These are phyloP conservation scores for Torymus tubicola DNA, from an alignment of 2,888 invertebrate species.

Conservation along the genomic window DNA sequence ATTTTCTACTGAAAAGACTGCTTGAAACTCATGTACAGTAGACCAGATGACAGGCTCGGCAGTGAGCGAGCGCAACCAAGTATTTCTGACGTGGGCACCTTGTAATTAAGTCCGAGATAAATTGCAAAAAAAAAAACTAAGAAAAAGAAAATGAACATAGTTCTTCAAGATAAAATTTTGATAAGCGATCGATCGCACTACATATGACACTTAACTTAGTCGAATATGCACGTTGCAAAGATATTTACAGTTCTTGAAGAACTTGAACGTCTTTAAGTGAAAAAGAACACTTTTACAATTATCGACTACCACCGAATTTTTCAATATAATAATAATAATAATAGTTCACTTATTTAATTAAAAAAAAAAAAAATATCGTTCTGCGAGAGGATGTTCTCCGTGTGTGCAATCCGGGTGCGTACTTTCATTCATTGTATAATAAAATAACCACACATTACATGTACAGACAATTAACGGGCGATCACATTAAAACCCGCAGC, in stretches of 20 bases:
- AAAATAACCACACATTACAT: slow-evolving; percentile 26
- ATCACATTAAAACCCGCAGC: slow-evolving; percentile 12
- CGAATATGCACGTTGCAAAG: slow-evolving; percentile 1
- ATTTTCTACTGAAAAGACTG: slow-evolving; percentile 69
- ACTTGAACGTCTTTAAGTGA: slow-evolving; percentile 21
- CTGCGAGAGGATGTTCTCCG: slow-evolving; percentile 3
- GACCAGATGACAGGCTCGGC: slow-evolving; percentile 31
- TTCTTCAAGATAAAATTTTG: slow-evolving; percentile 11
- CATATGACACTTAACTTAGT: slow-evolving; percentile 8
- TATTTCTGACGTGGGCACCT: slow-evolving; percentile 21
- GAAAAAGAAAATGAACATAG: background rate
- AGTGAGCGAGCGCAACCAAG: slow-evolving; percentile 32
- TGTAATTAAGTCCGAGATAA: slow-evolving; percentile 34
- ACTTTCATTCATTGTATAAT: slow-evolving; percentile 50
- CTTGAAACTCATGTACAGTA: slow-evolving; percentile 63
- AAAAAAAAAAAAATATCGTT: slow-evolving; percentile 1
- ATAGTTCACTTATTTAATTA: slow-evolving; percentile 32
- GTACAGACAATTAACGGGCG: slow-evolving; percentile 44
- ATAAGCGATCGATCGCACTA: background rate
- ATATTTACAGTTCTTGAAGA: slow-evolving; percentile 22
- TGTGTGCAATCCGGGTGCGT: slow-evolving; percentile 13
- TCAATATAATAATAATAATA: slow-evolving; percentile 12
- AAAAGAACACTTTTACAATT: slow-evolving; percentile 24
- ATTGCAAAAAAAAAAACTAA: background rate
- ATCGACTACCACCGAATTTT: slow-evolving; percentile 41